Evolutionary conservation across 2,888 invertebrate genomes (phyloP).

Genomic region (Matsumyia berberina): DNA sequence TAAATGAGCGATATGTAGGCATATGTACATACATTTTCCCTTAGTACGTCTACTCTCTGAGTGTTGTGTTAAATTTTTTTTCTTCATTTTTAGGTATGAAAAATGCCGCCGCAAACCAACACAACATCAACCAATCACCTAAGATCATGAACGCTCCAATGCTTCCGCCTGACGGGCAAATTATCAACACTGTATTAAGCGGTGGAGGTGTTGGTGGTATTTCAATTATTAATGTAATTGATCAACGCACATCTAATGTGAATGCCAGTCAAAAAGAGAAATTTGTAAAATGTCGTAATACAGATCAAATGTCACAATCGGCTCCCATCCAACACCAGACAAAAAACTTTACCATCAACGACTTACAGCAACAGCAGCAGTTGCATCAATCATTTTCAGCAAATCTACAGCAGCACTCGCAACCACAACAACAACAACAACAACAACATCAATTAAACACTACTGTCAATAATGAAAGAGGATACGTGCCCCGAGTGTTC

Average conservation of each 20-base stretch:
- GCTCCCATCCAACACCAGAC: slow-evolving; percentile 60
- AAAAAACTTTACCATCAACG: slow-evolving; percentile 73
- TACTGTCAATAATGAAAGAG: slow-evolving; percentile 45
- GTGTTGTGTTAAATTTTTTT: neutral
- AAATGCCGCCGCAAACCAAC: slow-evolving; percentile 77
- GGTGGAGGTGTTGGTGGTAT: slow-evolving; percentile 36
- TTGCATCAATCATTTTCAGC: slow-evolving; percentile 65
- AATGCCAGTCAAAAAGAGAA: slow-evolving; percentile 63
- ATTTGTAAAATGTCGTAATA: slow-evolving; percentile 49
- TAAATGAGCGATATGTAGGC: too few relatives aligned
- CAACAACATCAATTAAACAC: slow-evolving; percentile 50
- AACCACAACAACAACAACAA: slow-evolving; percentile 77
- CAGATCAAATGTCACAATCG: slow-evolving; percentile 73
- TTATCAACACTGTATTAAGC: slow-evolving; percentile 10
- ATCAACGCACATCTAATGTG: slow-evolving; percentile 40
- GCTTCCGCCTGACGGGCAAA: slow-evolving; percentile 29
- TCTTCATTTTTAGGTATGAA: slow-evolving; percentile 77
- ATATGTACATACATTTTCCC: too few relatives aligned
- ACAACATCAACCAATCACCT: slow-evolving; percentile 59
- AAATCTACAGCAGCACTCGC: slow-evolving; percentile 71
- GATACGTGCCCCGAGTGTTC: slow-evolving; percentile 90
- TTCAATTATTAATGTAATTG: slow-evolving; percentile 51
- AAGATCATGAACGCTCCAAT: slow-evolving; percentile 39
- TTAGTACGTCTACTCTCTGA: too few relatives aligned
- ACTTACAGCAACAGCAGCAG: slow-evolving; percentile 70